Evolutionary conservation across 2,113 vertebrate species (phyloP).

Genomic region (Pelobates fuscus): DNA sequence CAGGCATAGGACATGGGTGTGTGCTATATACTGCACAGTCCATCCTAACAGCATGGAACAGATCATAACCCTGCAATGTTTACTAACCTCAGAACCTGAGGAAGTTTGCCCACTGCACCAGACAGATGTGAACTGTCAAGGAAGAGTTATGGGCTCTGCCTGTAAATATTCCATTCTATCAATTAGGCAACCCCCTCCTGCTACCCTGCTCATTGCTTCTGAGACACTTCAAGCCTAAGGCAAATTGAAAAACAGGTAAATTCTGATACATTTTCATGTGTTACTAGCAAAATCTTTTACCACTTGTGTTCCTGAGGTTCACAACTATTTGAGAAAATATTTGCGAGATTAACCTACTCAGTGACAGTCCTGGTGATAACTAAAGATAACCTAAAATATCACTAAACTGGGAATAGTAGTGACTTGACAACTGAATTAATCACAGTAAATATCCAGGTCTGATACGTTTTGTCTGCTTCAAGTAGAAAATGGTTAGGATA

Average conservation of each 20-base stretch:
- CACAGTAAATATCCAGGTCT: no score
- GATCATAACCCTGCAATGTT: constrained; percentile 76
- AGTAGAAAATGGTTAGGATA: no score
- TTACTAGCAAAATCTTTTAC: neutral
- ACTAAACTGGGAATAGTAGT: no score
- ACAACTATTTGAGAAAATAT: neutral
- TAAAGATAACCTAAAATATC: no score
- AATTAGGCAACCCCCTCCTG: constrained; percentile 56
- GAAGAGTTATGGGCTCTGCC: constrained; percentile 62
- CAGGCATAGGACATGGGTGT: constrained; percentile 32
- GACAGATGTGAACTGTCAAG: constrained; percentile 75
- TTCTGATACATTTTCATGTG: neutral
- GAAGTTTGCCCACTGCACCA: constrained; percentile 68
- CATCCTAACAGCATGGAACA: constrained; percentile 69
- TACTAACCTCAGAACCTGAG: constrained; percentile 70
- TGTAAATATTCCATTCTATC: constrained; percentile 65
- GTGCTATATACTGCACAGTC: constrained; percentile 59
- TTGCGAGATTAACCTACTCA: neutral
- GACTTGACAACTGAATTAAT: no score
- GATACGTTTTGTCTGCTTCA: no score
- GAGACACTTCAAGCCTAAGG: constrained; percentile 19
- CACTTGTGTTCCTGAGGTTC: neutral
- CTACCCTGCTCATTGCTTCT: constrained; percentile 4
- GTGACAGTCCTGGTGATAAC: neutral
- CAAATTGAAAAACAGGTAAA: constrained; percentile 11